phyloP scores from a whole-genome alignment of 1,140 invertebrate genomes.

The Atta colombica region DNA sequence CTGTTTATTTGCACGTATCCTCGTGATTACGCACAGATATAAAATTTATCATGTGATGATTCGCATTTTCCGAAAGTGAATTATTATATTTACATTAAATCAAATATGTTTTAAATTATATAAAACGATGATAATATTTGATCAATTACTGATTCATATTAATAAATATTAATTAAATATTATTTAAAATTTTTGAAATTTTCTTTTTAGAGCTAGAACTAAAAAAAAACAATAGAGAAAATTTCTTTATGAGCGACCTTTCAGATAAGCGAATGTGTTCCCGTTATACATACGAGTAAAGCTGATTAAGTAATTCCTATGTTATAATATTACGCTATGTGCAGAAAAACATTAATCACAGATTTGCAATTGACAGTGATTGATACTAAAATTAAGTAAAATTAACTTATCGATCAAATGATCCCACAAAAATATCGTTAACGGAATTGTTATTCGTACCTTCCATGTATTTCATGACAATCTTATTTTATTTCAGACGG shows the following conservation, averaged over 20 bases:
- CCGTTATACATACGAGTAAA: background rate
- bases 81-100: background rate
- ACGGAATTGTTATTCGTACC: background rate
- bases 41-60: background rate
- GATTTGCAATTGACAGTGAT: background rate
- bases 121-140: background rate
- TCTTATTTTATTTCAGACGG: background rate
- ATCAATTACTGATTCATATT: background rate
- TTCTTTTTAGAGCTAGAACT: background rate
- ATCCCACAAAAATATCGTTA: background rate
- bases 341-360: background rate
- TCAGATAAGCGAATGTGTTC: background rate
- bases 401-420: background rate
- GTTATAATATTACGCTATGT: slow-evolving; percentile 10
- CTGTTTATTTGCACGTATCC: background rate
- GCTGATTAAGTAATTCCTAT: slow-evolving; percentile 29
- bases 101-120: background rate
- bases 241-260: background rate
- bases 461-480: background rate
- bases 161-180: background rate
- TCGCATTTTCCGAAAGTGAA: background rate
- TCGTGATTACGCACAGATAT: background rate
- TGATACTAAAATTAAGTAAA: slow-evolving; percentile 12
- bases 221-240: background rate
- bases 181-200: background rate